Evolutionary conservation across 2,113 vertebrate species (phyloP).

Genomic region (Vulpes vulpes): DNA sequence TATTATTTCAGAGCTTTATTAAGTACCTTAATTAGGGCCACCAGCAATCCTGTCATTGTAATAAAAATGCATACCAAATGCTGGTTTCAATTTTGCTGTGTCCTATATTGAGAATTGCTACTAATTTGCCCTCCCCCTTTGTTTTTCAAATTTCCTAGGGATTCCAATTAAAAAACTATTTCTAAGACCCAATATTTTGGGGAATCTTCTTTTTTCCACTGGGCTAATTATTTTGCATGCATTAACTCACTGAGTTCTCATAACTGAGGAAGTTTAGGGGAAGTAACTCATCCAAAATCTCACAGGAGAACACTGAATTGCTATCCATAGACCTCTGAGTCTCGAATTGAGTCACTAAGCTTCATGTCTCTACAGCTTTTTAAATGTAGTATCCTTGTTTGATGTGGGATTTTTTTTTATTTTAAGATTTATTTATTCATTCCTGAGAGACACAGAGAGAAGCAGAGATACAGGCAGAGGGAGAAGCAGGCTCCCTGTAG

Average conservation of each 20-base stretch:
- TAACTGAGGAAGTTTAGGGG: background rate
- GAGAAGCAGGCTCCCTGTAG: too few species aligned
- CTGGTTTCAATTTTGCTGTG: background rate
- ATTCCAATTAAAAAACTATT: conserved; percentile 31
- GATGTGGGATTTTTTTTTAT: too few species aligned
- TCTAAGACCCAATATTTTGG: background rate
- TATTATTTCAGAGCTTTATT: conserved; percentile 27
- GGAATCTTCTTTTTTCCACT: background rate
- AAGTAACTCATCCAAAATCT: background rate
- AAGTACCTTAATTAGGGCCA: background rate
- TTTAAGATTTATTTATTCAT: too few species aligned
- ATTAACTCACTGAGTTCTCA: background rate
- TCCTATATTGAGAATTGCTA: conserved; percentile 19
- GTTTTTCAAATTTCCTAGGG: background rate
- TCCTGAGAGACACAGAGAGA: too few species aligned
- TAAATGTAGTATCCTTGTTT: background rate
- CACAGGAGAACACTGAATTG: background rate
- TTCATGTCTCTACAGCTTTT: background rate
- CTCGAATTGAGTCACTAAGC: background rate
- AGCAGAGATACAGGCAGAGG: too few species aligned
- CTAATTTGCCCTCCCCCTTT: background rate
- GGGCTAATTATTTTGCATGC: background rate
- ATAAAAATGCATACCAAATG: background rate
- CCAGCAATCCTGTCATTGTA: background rate
- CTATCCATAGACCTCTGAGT: background rate